A percentile compares a stretch with the other conserved stretches of the same genome.
Evolutionary conservation across 2,888 invertebrate species (phyloP).

Genomic region (Trachelus iudaicus): DNA sequence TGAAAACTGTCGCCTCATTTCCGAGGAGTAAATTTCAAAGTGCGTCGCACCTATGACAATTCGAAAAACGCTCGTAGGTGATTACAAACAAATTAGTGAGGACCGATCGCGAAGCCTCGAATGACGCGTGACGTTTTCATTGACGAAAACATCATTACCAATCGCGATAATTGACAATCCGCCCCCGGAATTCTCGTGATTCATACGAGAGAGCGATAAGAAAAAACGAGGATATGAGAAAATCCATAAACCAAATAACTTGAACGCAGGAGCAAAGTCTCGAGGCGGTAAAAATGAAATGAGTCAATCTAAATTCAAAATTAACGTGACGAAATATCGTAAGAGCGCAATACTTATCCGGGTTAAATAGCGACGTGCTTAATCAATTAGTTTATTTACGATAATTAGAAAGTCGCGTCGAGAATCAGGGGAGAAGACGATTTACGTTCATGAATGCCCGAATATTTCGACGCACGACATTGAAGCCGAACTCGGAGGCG

Average conservation of each 20-base stretch:
- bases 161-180: not conserved
- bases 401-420: slow-evolving; percentile 47
- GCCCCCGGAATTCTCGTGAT: not conserved
- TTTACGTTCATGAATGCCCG: not conserved
- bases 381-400: slow-evolving; percentile 50
- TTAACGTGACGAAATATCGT: not conserved
- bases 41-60: not conserved
- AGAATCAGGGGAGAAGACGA: not conserved
- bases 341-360: not conserved
- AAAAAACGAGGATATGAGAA: not conserved
- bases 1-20: too few species aligned
- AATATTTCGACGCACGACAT: not conserved
- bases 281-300: not conserved
- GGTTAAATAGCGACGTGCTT: not conserved
- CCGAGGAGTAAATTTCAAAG: not conserved
- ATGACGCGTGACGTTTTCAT: not conserved
- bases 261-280: not conserved
- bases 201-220: not conserved
- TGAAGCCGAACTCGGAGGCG: not conserved
- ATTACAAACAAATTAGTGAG: not conserved
- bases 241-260: not conserved
- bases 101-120: not conserved
- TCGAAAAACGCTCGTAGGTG: not conserved
- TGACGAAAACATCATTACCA: not conserved
- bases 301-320: not conserved